phyloP scores from a whole-genome alignment of 2,113 vertebrate species.

The Callopanchax toddi region DNA sequence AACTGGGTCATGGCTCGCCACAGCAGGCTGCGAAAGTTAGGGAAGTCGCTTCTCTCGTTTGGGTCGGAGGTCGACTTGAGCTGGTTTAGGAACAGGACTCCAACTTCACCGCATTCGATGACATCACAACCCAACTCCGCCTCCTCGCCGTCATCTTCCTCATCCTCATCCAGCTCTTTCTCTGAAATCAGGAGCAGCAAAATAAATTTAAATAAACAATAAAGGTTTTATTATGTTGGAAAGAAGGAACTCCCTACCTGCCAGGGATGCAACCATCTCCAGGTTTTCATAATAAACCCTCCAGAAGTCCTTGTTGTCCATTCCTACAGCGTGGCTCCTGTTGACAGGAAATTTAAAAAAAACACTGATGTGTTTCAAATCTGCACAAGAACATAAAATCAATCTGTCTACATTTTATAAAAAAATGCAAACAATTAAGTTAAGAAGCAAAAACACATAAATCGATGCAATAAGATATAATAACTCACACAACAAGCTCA shows the following conservation, averaged over 20 bases:
- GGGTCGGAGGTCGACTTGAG: constrained; percentile 72
- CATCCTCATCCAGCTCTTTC: constrained; percentile 82
- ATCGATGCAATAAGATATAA: neutral
- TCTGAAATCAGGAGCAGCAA: constrained; percentile 73
- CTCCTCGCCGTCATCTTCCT: constrained; percentile 6
- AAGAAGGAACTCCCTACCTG: constrained; percentile 64
- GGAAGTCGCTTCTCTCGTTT: constrained; percentile 86
- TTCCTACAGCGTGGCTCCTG: constrained; percentile 91
- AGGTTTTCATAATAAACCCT: constrained; percentile 89
- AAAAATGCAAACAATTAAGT: neutral
- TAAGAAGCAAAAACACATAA: neutral
- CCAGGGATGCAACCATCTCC: constrained; percentile 85
- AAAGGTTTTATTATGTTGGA: neutral
- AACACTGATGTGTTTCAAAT: neutral
- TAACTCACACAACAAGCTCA: constrained; percentile 91
- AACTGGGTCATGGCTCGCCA: constrained; percentile 91
- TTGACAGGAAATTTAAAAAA: neutral
- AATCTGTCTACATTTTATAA: neutral
- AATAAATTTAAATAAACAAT: neutral
- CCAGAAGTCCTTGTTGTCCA: constrained; percentile 98
- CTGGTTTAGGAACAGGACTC: constrained; percentile 83
- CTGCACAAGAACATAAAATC: too few species aligned
- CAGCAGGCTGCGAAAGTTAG: constrained; percentile 91
- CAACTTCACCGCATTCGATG: constrained; percentile 76
- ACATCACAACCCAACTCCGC: constrained; percentile 70